phyloP scores from a whole-genome alignment of 2,113 vertebrate genomes.

The Cebus imitator region DNA sequence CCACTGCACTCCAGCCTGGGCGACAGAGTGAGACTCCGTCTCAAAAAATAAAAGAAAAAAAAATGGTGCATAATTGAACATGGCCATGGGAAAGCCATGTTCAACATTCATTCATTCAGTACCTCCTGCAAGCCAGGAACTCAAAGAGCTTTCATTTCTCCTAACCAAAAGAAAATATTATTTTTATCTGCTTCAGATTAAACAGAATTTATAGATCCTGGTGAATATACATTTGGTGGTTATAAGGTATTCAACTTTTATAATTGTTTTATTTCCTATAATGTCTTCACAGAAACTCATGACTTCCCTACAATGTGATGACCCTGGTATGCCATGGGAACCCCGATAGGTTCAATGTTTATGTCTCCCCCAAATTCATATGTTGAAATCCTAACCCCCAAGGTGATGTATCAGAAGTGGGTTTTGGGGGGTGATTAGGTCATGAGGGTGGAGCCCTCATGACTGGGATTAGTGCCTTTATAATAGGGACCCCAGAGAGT shows the following conservation, averaged over 20 bases:
- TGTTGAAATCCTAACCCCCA: neutral
- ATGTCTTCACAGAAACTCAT: neutral
- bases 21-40: too few species aligned
- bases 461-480: neutral
- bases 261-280: neutral
- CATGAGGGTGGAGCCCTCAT: neutral
- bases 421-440: neutral
- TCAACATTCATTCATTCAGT: too few species aligned
- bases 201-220: neutral
- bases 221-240: neutral
- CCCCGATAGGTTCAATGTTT: rapidly evolving
- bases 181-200: neutral
- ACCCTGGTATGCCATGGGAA: rapidly evolving
- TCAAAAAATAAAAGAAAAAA: too few species aligned
- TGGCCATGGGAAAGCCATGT: neutral
- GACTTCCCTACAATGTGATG: too few species aligned
- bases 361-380: neutral
- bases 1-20: too few species aligned
- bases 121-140: rapidly evolving
- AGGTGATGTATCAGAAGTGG: neutral
- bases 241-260: neutral
- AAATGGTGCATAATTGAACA: rapidly evolving
- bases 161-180: neutral
- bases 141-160: neutral
- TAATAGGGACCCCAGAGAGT: neutral